These are phyloP conservation scores for Blera fallax DNA, from an alignment of 2,888 invertebrate genomes.

Conservation along the genomic window DNA sequence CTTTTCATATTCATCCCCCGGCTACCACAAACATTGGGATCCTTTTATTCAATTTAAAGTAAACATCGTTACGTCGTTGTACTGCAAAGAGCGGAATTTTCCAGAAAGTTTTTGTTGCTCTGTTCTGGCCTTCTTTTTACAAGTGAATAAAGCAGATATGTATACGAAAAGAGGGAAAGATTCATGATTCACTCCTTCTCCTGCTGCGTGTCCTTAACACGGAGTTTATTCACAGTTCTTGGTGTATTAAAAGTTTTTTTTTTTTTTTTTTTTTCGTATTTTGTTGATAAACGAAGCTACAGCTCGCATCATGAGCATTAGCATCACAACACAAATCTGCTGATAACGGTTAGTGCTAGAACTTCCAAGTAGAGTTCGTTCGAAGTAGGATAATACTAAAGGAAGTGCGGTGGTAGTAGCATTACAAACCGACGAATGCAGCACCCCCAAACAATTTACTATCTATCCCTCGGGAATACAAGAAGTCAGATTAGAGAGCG, in stretches of 20 bases:
- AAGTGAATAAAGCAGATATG: constrained; percentile 16
- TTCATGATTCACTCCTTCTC: constrained; percentile 37
- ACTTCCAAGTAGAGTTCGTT: constrained; percentile 47
- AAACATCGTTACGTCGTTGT: constrained; percentile 67
- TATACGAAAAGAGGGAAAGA: background rate
- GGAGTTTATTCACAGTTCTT: constrained; percentile 65
- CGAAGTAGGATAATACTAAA: constrained; percentile 11
- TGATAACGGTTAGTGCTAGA: constrained; percentile 72
- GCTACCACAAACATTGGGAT: constrained; percentile 69
- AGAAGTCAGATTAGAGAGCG: constrained; percentile 62
- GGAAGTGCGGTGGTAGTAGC: constrained; percentile 9
- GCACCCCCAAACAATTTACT: constrained; percentile 60
- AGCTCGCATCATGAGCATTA: constrained; percentile 69
- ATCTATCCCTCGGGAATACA: constrained; percentile 59
- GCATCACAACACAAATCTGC: constrained; percentile 72
- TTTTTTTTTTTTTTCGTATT: constrained; percentile 31
- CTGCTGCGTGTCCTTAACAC: constrained; percentile 60
- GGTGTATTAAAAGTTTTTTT: constrained; percentile 62
- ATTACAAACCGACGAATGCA: constrained; percentile 51
- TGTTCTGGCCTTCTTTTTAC: constrained; percentile 1
- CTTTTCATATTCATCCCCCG: constrained; percentile 61
- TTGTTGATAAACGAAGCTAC: constrained; percentile 62
- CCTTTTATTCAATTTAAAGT: constrained; percentile 72
- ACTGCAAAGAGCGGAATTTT: constrained; percentile 58
- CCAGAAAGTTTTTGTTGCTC: constrained; percentile 40